Evolutionary conservation across 2,797 vertebrate genomes (phyloP).

Genomic region (Pampus argenteus): DNA sequence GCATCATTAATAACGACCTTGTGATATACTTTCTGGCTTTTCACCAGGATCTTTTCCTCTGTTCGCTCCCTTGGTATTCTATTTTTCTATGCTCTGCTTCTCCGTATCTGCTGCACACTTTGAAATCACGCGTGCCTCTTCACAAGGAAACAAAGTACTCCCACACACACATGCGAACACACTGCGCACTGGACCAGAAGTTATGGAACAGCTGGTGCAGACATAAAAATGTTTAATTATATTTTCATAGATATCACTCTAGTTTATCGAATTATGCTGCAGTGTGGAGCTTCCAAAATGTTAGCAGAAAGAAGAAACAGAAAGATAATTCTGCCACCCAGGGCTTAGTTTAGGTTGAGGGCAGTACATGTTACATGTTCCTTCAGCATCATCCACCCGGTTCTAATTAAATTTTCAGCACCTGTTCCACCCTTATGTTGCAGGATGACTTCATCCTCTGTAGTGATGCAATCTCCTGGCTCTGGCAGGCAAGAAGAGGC

Average conservation of each 20-base stretch:
- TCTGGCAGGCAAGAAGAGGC: constrained; percentile 73
- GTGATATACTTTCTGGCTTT: constrained; percentile 70
- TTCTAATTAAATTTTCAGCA: constrained; percentile 83
- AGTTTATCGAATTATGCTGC: constrained; percentile 22
- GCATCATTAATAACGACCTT: constrained; percentile 79
- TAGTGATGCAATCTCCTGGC: constrained; percentile 83
- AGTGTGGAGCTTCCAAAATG: constrained; percentile 10
- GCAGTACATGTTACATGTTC: constrained; percentile 69
- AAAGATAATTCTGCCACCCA: constrained; percentile 41
- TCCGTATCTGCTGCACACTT: constrained; percentile 24
- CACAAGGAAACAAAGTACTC: constrained; percentile 48
- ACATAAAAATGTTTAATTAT: constrained; percentile 35
- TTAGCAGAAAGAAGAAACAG: constrained; percentile 4
- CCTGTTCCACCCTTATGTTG: constrained; percentile 82
- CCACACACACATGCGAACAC: constrained; percentile 30
- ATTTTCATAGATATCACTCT: constrained; percentile 36
- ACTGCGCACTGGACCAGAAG: constrained; percentile 27
- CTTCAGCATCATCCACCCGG: constrained; percentile 53
- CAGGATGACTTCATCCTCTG: constrained; percentile 85
- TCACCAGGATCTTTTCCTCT: constrained; percentile 44
- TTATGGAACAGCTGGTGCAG: constrained; percentile 29
- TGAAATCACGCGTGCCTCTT: constrained; percentile 22
- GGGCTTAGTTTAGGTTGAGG: constrained; percentile 37
- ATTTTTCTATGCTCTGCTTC: constrained; percentile 37
- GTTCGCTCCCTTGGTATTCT: constrained; percentile 52